Base-by-base conservation (phyloP, 2,113 vertebrate species). In the Melanostigma gelatinosum region DNA sequence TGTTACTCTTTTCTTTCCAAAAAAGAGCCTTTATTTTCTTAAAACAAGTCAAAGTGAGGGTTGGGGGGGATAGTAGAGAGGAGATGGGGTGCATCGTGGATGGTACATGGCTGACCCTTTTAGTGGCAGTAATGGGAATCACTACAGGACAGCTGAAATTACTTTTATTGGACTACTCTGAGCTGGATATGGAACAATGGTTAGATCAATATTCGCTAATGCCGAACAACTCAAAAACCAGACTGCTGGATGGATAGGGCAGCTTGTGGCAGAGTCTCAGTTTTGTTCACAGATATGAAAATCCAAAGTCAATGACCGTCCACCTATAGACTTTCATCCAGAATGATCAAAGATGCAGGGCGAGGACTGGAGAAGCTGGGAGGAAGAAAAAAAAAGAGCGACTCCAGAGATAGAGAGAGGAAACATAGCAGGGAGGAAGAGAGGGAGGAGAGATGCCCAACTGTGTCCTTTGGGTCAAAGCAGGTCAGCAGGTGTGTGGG, bases 401-500 rank as follows among this genome's bases (percentile, higher is more conserved):
- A 69, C 34, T 67, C 18, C 20, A 46, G 38, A 79, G 65, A 54
- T 36, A 50, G 12, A 79, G 69, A 83, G 65, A 50, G 63, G 57
- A 77, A 78, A 48, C 55, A 77, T 63, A 50, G 67, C 46, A 18
- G 32, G 18, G 22, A 32, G 16, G 22, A 44, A 44, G 54, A 73
- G 65, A 61, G 57, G 87, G 87, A 75, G 89, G 85, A 89, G 87
- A 87, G 57, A 77, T 69, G 63, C 42, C 88, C 92, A 94, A 91
- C 91, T 94, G 93, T 88, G 86, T 78, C 83, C 87, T 72, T 62
- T 63, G 69, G 92, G 91, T 90, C 81, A 89, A 89, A 91, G 78
- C 85, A 78, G 88, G 81, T 87, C 85, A 86, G 89, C 91, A 94
- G 92, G 92, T 93, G 92, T 87, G 86, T 57, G 65, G 62, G 61